These are phyloP conservation scores for Premnoplex brunnescens DNA, from an alignment of 2,797 vertebrate genomes.

Conservation along the genomic window DNA sequence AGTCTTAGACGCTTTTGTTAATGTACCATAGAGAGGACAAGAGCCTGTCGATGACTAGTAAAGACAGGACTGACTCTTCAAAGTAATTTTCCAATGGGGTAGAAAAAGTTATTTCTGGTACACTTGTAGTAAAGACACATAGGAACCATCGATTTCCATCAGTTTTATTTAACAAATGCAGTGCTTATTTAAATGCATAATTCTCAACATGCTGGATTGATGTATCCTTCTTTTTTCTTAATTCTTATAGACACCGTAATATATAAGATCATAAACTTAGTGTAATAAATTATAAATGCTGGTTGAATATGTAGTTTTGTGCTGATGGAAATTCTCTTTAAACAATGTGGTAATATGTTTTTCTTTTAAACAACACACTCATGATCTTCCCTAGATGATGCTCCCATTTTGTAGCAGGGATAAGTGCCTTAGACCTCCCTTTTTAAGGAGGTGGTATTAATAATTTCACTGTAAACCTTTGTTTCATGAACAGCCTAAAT, in stretches of 20 bases:
- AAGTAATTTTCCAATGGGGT: neutral
- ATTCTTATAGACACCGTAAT: neutral
- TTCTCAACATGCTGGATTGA: neutral
- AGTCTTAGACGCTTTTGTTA: neutral
- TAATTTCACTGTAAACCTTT: neutral
- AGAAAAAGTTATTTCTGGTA: neutral
- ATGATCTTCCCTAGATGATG: neutral
- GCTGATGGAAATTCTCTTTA: neutral
- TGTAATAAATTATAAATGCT: neutral
- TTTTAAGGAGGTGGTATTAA: neutral
- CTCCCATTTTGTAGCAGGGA: neutral
- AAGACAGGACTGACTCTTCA: neutral
- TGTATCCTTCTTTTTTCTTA: neutral
- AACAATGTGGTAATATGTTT: neutral
- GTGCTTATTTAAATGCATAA: neutral
- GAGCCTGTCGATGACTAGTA: neutral
- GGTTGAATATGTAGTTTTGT: neutral
- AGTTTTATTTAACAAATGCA: neutral
- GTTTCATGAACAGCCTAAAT: neutral
- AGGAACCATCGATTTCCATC: neutral
- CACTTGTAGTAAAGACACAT: neutral
- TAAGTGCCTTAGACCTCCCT: neutral
- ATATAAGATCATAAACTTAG: neutral
- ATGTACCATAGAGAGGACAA: neutral
- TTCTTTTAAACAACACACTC: neutral